A percentile compares a stretch with the other conserved stretches of the same genome.
Evolutionary conservation across 1,140 invertebrate species (phyloP).

Genomic region (Phthorimaea operculella): DNA sequence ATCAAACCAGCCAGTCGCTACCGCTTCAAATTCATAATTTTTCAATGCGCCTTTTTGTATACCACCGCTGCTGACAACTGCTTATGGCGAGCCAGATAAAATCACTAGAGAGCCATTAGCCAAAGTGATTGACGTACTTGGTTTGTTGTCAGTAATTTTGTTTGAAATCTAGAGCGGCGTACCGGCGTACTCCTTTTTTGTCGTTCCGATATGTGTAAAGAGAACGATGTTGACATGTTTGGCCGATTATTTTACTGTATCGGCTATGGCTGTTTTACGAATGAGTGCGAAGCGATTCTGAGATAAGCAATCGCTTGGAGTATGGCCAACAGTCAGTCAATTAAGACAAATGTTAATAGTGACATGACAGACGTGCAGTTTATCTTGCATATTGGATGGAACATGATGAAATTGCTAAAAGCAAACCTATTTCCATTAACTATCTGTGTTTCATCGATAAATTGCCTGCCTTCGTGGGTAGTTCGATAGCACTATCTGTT

Average conservation of each 20-base stretch:
- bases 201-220: slow-evolving; percentile 22
- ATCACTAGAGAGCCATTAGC: slow-evolving; percentile 60
- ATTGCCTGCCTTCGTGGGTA: no score
- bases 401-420: no score
- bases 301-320: not conserved
- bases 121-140: slow-evolving; percentile 61
- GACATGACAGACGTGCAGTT: no score
- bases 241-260: slow-evolving; percentile 22
- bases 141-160: slow-evolving; percentile 64
- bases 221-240: slow-evolving; percentile 27
- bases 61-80: slow-evolving; percentile 45
- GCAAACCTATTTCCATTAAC: no score
- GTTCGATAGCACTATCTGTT: no score
- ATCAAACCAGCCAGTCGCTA: slow-evolving; percentile 34
- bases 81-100: slow-evolving; percentile 50
- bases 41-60: slow-evolving; percentile 41
- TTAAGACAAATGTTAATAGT: no score
- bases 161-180: slow-evolving; percentile 53
- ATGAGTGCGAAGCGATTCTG: not conserved
- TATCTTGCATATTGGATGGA: no score
- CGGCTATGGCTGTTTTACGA: not conserved
- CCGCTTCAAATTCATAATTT: slow-evolving; percentile 49
- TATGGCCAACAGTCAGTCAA: no score
- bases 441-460: no score
- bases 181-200: slow-evolving; percentile 31